Evolutionary conservation across 1,140 invertebrate species (phyloP), one percentile per base, ranked within the genome.

Genomic region (Battus philenor): DNA sequence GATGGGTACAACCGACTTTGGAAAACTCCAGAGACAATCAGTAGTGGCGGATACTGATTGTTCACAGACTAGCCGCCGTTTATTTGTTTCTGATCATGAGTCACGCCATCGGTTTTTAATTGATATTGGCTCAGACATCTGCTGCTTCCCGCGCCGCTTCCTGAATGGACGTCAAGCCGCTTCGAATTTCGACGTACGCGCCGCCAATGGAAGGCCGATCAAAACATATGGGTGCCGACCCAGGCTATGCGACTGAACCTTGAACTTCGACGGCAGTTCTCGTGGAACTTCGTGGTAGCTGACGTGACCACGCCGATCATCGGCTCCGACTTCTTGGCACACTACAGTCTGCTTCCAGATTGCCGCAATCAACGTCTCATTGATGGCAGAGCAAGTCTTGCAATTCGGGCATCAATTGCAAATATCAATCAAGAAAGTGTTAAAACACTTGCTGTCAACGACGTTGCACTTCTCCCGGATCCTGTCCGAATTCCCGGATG

Each of bases 81-180:
- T 53, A 2, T 53, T 53, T 15, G n/a, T 47, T n/a, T 39, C 18
- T 8, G 41, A 54, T 16, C 18, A n/a, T 8, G 3, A n/a, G 2
- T 18, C 18, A 1, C 18, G 39, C 2, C 15, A 11, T 6, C 18
- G 9, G 8, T 48, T 48, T 8, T 27, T 44, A 1, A 43, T 48
- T 0, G 41, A 48, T 24, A 54, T 46, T 6, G 50, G 50, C 13
- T 22, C 20, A 8, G 50, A 47, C 18, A 7, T 53, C 4, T 47
- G 50, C 11, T 31, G 31, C 1, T 47, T 27, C 18, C 46, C 46
- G 1, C 24, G 13, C 1, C 6, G 17, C 1, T 10, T n/a, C 0
- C 10, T 31, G 8, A 24, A 3, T 8, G 4, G 12, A n/a, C 9
- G n/a, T 3, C 18, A 11, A 1, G 11, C 17, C 2, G 15, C 11